These are phyloP conservation scores for Sitta carolinensis DNA, from an alignment of 2,797 vertebrate species.

Conservation along the genomic window DNA sequence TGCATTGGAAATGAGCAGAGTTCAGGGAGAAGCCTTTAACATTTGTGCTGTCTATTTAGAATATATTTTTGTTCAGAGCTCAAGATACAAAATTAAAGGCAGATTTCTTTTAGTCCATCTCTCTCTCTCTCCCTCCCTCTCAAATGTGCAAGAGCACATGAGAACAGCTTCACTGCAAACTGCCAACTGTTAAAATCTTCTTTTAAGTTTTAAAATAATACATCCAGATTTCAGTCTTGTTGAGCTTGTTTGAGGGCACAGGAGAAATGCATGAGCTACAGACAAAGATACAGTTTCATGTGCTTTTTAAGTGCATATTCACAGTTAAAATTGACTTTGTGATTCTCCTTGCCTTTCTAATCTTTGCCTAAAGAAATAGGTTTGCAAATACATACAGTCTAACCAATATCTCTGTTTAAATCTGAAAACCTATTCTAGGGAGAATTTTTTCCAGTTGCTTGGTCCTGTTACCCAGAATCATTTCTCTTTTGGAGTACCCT, in stretches of 20 bases:
- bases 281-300: background rate
- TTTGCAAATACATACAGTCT: slow-evolving; percentile 15
- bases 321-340: slow-evolving; percentile 46
- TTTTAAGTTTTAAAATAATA: background rate
- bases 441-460: slow-evolving; percentile 58
- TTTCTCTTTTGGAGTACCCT: background rate
- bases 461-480: slow-evolving; percentile 34
- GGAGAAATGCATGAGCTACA: background rate
- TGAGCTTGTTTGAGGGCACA: background rate
- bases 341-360: slow-evolving; percentile 45
- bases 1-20: background rate
- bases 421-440: slow-evolving; percentile 30
- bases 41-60: background rate
- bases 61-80: background rate
- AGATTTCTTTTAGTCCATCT: background rate
- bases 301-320: slow-evolving; percentile 35
- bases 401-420: slow-evolving; percentile 31
- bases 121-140: background rate
- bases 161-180: background rate
- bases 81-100: background rate
- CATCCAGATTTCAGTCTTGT: background rate
- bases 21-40: background rate
- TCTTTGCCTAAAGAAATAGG: slow-evolving; percentile 57
- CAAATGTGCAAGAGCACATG: background rate
- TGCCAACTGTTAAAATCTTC: background rate